Base-by-base conservation (phyloP, 1,140 invertebrate species). In the Leucophenga varia region DNA sequence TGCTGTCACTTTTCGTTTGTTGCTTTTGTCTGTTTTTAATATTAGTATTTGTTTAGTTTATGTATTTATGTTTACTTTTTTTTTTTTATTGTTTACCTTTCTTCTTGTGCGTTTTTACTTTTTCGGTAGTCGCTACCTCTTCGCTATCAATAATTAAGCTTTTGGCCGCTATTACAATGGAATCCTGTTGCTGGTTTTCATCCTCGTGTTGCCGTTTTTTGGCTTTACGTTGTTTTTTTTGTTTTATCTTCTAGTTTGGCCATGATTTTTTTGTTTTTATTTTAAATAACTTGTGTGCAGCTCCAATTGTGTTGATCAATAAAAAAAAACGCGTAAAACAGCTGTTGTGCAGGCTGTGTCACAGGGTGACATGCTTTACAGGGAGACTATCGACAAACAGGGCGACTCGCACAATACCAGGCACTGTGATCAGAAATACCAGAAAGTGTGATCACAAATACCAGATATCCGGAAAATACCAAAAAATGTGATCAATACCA, bases 141-240 rank as follows among this genome's bases (percentile, higher is more conserved):
- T 22, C 2, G 31, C 28, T 22, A 13, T 70, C 67, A 17, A 71
- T 47, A 36, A 72, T 68, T 18, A 68, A 19, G 44, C 68, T 68
- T 46, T 72, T 72, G 48, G 39, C 45, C 39, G 68, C 64, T 47
- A 72, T 55, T 43, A 65, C 68, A 22, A 36, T 72, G 64, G 17
- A 47, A 55, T 28, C 47, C 49, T 13, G 28, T 37, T 20, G 45
- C 19, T 10, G n/a, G 9, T 2, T 20, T 18, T 1, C 22, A 0
- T 17, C 32, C 14, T 63, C 55, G 34, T 69, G 64, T 25, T 72
- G 65, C 2, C 68, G 61, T 40, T 72, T 72, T 21, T 65, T 72
- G 2, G 36, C 64, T 31, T 72, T 64, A 4, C 38, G 42, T 19
- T 48, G 47, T n/a, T 21, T 68, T 65, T 14, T 64, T 68, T 3